phyloP scores from a whole-genome alignment of 2,888 invertebrate species.

The Torymus aiolomorphi region DNA sequence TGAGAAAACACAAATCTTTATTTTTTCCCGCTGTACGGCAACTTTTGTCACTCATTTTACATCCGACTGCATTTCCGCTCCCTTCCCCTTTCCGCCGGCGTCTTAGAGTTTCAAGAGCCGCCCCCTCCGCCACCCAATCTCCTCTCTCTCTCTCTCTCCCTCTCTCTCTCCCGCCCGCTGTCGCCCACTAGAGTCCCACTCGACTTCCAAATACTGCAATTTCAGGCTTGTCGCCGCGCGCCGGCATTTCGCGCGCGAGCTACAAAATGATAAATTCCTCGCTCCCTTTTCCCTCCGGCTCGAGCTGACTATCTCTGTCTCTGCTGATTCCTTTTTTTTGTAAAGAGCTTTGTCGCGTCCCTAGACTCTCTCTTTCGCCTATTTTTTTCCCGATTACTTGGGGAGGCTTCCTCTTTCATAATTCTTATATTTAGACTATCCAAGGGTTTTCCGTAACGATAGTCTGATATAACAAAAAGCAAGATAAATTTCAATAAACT shows the following conservation, averaged over 20 bases:
- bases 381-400: no score
- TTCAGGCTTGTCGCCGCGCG: conserved; percentile 69
- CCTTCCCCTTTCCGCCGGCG: conserved; percentile 1
- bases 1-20: no score
- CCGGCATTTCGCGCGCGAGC: conserved; percentile 60
- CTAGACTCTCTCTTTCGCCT: not conserved
- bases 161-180: conserved; percentile 12
- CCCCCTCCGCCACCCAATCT: not conserved
- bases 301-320: not conserved
- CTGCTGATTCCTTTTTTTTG: not conserved
- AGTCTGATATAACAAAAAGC: no score
- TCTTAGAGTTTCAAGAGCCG: conserved; percentile 49
- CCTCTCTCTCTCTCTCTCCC: not conserved
- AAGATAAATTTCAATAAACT: no score
- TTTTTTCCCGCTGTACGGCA: conserved; percentile 11
- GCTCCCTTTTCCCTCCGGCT: conserved; percentile 28
- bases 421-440: no score
- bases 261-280: conserved; percentile 72
- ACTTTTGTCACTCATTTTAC: conserved; percentile 59
- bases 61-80: conserved; percentile 51
- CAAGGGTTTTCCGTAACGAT: no score
- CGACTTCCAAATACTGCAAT: conserved; percentile 72
- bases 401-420: no score
- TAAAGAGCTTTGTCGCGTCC: not conserved
- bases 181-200: conserved; percentile 62